A percentile compares a stretch with the other conserved stretches of the same genome.
Evolutionary conservation across 1,140 invertebrate species (phyloP).

Genomic region (Macrobrachium rosenbergii): DNA sequence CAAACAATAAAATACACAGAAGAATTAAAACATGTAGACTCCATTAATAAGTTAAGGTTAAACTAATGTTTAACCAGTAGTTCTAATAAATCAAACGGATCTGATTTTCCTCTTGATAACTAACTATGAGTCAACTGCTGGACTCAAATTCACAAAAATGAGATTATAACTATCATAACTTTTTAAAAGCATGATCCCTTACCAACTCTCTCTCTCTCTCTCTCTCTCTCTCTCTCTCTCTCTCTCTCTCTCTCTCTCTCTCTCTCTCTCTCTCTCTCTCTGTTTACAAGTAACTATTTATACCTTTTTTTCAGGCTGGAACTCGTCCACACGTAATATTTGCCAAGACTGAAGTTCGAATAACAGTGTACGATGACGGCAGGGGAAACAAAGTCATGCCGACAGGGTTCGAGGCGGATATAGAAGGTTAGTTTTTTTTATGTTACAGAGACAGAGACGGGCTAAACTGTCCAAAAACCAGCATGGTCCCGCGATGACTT

Average conservation of each 20-base stretch:
- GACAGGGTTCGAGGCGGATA: conserved; percentile 68
- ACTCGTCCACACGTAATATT: conserved; percentile 68
- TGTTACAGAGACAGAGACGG: neutral
- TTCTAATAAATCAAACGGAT: no score
- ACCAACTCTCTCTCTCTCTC: neutral
- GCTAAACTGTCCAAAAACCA: no score
- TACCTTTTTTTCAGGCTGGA: conserved; percentile 57
- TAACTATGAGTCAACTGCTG: no score
- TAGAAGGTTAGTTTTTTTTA: conserved; percentile 66
- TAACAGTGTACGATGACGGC: conserved; percentile 68
- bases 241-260: conserved; percentile 35
- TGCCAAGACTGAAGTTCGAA: conserved; percentile 67
- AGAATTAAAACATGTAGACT: no score
- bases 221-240: conserved; percentile 21
- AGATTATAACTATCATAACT: no score
- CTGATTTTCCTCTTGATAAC: no score
- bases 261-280: neutral
- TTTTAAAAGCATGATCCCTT: neutral
- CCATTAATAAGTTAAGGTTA: no score
- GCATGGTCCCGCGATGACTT: neutral
- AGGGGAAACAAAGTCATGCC: conserved; percentile 60
- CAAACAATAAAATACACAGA: no score
- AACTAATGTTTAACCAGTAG: no score
- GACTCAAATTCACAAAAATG: no score
- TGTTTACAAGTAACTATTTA: neutral